These are phyloP conservation scores for Cherax destructor DNA, from an alignment of 1,140 invertebrate species.

Conservation along the genomic window DNA sequence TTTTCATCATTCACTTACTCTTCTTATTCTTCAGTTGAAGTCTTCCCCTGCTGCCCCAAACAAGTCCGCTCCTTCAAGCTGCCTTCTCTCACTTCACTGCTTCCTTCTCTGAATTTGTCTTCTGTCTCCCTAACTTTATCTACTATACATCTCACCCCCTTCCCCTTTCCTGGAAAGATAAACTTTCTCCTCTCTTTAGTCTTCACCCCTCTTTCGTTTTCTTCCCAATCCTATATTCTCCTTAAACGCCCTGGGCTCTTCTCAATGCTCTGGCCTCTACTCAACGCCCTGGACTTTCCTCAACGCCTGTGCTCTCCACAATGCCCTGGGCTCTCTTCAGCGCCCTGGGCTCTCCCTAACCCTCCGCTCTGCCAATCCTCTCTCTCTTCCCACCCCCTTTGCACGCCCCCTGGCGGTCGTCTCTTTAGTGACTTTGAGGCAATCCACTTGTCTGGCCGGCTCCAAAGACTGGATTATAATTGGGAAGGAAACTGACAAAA, in stretches of 20 bases:
- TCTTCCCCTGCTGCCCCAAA: no score
- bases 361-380: background rate
- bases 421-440: slow-evolving; percentile 6
- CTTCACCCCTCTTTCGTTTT: background rate
- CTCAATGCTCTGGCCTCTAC: no score
- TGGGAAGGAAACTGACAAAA: slow-evolving; percentile 16
- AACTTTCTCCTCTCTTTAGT: no score
- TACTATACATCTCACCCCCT: background rate
- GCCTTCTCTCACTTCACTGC: background rate
- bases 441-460: background rate
- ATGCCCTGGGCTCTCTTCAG: no score
- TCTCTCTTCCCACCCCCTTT: background rate
- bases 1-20: no score
- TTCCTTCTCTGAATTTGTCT: background rate
- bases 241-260: background rate
- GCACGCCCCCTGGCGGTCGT: background rate
- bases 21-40: no score
- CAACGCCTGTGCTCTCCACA: background rate
- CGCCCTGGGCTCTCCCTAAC: background rate
- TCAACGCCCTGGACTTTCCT: background rate
- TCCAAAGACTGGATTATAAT: slow-evolving; percentile 11
- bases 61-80: background rate
- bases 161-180: background rate
- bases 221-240: background rate
- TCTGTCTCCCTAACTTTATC: background rate